Evolutionary conservation across 37 sponge, comb jelly and placozoan genomes (phyloP).

Genomic region (Aplysina aerophoba): DNA sequence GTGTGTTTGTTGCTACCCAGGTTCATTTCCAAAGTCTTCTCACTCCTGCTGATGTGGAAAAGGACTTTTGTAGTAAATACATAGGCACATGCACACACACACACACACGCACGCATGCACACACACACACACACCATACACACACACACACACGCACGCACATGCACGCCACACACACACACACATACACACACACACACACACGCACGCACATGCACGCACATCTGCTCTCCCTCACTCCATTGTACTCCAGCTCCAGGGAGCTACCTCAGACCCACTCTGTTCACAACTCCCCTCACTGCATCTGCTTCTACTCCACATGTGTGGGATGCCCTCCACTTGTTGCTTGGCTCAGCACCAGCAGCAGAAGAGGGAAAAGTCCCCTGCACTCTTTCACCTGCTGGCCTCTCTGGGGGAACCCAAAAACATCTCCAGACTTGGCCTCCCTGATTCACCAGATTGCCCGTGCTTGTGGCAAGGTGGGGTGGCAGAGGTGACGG

Average conservation of each 20-base stretch:
- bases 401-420: not conserved
- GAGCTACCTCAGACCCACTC: too few species aligned
- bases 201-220: not conserved
- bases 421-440: not conserved
- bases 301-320: too few species aligned
- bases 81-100: too few species aligned
- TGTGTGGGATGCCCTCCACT: too few species aligned
- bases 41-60: not conserved
- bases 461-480: not conserved
- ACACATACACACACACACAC: constrained; percentile 8
- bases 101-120: too few species aligned
- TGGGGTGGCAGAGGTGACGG: not conserved
- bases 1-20: too few species aligned
- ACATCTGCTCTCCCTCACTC: not conserved
- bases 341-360: too few species aligned
- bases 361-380: too few species aligned
- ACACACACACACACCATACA: not conserved
- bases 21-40: too few species aligned
- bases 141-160: not conserved
- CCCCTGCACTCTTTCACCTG: not conserved
- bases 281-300: too few species aligned
- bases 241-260: not conserved
- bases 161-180: constrained; percentile 13
- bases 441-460: not conserved
- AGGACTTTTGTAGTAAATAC: not conserved